phyloP scores from a whole-genome alignment of 2,888 invertebrate genomes.

The Melanophora roralis region DNA sequence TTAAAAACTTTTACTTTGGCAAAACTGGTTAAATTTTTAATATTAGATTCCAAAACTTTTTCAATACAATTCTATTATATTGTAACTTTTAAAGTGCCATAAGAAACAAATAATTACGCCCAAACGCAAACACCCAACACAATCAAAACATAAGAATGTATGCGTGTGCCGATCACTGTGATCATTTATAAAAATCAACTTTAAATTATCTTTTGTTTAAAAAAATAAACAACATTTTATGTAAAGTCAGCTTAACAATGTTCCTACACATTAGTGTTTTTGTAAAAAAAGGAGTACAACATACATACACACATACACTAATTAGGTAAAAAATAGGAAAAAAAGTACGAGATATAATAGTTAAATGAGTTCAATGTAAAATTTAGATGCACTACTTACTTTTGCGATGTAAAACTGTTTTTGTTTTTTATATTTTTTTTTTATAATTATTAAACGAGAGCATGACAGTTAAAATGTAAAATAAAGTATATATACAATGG shows the following conservation, averaged over 20 bases:
- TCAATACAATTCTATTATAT: too few species aligned
- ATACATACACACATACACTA: constrained; percentile 28
- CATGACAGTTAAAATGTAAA: constrained; percentile 67
- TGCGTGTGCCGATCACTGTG: too few species aligned
- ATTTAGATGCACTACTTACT: constrained; percentile 69
- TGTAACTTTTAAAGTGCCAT: too few species aligned
- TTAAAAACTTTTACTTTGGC: too few species aligned
- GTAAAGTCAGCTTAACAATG: constrained; percentile 18
- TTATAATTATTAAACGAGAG: constrained; percentile 66
- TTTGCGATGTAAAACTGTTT: constrained; percentile 71
- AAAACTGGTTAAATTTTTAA: too few species aligned
- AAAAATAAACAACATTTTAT: too few species aligned
- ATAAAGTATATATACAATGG: constrained; percentile 61
- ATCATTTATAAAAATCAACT: too few species aligned
- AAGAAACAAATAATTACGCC: too few species aligned
- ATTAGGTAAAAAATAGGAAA: constrained; percentile 37
- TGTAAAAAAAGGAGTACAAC: constrained; percentile 26
- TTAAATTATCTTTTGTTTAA: too few species aligned
- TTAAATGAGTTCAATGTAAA: constrained; percentile 45
- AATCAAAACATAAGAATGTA: too few species aligned
- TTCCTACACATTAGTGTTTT: constrained; percentile 15
- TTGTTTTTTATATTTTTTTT: constrained; percentile 37
- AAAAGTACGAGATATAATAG: constrained; percentile 41
- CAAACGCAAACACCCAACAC: too few species aligned
- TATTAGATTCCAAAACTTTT: too few species aligned